Percentiles rank a stretch among this genome's conserved stretches.
Evolutionary conservation across 92 coral and sea anemone genomes (phyloP).

Genomic region (Epizoanthus stellaris): DNA sequence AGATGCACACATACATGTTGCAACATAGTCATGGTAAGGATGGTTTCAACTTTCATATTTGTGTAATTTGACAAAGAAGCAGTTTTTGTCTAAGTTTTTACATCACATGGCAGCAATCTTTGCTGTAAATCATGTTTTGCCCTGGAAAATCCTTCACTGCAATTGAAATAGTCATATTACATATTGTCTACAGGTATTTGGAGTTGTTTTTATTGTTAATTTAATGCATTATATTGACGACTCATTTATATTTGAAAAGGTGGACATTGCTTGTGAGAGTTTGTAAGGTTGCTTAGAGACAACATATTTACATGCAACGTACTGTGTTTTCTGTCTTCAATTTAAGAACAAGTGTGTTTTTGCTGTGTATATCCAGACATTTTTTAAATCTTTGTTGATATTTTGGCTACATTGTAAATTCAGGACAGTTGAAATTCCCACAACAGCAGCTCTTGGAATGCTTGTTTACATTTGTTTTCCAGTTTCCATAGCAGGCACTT

Average conservation of each 20-base stretch:
- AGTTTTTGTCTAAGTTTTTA: conserved; percentile 4
- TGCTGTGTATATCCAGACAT: neutral
- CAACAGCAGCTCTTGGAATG: neutral
- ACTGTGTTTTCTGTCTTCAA: neutral
- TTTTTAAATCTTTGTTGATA: neutral
- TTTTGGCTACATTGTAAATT: neutral
- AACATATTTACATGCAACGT: neutral
- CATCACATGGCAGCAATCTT: neutral
- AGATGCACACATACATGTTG: conserved; percentile 24
- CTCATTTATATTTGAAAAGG: neutral
- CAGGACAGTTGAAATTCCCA: neutral
- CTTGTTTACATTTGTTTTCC: conserved; percentile 7
- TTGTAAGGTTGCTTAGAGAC: conserved; percentile 11
- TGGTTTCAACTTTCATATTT: conserved; percentile 14
- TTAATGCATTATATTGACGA: neutral
- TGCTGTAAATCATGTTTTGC: neutral
- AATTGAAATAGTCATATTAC: neutral
- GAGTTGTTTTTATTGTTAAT: neutral
- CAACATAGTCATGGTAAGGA: neutral
- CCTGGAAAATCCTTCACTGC: neutral
- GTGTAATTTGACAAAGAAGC: conserved; percentile 18
- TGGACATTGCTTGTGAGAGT: conserved; percentile 10
- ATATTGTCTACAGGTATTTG: neutral
- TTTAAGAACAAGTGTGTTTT: neutral
- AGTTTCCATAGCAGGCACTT: conserved; percentile 23